Base-by-base conservation (phyloP, 2,888 invertebrate species). In the Sesia apiformis region DNA sequence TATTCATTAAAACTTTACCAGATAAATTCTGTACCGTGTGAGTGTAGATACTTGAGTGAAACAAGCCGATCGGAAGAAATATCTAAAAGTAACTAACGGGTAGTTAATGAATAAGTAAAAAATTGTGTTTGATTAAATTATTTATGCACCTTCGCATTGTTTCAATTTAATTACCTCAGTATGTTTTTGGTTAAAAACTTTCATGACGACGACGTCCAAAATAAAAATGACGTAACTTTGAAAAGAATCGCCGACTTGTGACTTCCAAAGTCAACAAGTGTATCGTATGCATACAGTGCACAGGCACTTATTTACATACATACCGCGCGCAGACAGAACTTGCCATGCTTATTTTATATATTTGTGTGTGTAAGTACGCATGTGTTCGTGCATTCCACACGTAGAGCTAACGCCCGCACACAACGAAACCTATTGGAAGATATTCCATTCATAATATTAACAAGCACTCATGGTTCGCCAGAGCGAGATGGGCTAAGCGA, bases 361-460 rank as follows among this genome's bases (percentile, higher is more conserved):
- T 38, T 38, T 50, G 23, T 49, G 53, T 54, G 39, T 52, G 38
- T 23, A 5, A 38, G 49, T 38, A 39, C 41, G 57, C 55, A 54
- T 50, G 57, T 40, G 59, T 41, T 7, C 53, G 53, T 57, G 50
- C 55, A 8, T 49, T 51, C 41, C 39, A 4, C 41, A 39, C 41
- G 51, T 52, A 55, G 54, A 52, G 49, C 53, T 57, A 51, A 52
- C 56, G 49, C 53, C 39, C 55, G 54, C 76, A 76, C 76, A 79
- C 77, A 64, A 56, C 54, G 46, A 56, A 54, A 55, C 52, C 56
- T 56, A 65, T 75, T 68, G 61, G 73, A 74, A 79, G 81, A 82
- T 76, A 76, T 76, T 85, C 79, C 85, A 86, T 86, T 86, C 86
- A 86, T 86, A 84, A 84, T 82, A 81, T 83, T 82, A 84, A 85